phyloP scores from a whole-genome alignment of 2,888 invertebrate genomes.

The Calameuta idolon region DNA sequence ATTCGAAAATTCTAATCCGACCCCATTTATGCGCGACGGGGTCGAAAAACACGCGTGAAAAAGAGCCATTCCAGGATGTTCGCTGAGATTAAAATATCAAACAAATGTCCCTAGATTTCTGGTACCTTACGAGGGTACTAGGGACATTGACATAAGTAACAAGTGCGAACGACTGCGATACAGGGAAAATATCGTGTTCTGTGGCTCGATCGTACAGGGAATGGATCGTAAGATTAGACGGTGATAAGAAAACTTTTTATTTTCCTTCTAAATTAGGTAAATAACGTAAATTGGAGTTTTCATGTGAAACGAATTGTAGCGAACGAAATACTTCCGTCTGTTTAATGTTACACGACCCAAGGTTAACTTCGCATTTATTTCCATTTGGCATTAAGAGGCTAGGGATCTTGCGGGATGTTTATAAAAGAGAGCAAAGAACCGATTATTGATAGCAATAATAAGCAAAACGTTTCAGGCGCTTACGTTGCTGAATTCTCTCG shows the following conservation, averaged over 20 bases:
- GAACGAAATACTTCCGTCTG: slow-evolving; percentile 25
- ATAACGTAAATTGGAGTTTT: not conserved
- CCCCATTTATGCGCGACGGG: not conserved
- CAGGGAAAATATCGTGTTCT: not conserved
- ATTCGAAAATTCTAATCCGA: not conserved
- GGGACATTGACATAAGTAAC: not conserved
- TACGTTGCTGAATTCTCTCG: not conserved
- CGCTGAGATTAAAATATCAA: not conserved
- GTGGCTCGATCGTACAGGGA: not conserved
- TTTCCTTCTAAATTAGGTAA: not conserved
- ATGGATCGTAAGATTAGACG: not conserved
- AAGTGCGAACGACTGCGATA: not conserved
- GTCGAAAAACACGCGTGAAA: not conserved
- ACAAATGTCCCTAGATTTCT: not conserved
- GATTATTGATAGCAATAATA: slow-evolving; percentile 27
- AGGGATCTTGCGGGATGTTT: not conserved
- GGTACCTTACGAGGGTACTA: not conserved
- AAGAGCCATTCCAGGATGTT: not conserved
- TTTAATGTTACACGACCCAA: slow-evolving; percentile 32
- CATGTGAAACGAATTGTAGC: not conserved
- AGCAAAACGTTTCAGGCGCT: not conserved
- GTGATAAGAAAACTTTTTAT: not conserved
- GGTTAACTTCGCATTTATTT: slow-evolving; percentile 34
- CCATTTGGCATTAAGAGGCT: slow-evolving; percentile 21
- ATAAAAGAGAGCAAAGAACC: slow-evolving; percentile 4